phyloP scores from a whole-genome alignment of 2,113 vertebrate species.

The Eidolon helvum region DNA sequence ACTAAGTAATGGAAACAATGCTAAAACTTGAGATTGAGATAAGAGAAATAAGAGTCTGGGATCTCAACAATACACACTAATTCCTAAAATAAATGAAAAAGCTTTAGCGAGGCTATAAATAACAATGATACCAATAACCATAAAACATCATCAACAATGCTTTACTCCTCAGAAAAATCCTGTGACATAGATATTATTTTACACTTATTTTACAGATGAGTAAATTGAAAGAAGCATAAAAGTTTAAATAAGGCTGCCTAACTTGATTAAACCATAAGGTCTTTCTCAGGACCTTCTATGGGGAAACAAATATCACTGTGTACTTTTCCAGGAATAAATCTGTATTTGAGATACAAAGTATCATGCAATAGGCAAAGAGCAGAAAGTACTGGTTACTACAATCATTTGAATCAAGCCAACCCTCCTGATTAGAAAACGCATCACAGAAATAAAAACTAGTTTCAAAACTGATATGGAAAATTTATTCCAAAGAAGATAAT shows the following conservation, averaged over 20 bases:
- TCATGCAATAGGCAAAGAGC: background rate
- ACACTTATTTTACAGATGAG: background rate
- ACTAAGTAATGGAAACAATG: background rate
- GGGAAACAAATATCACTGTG: background rate
- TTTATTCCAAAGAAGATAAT: background rate
- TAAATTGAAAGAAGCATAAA: background rate
- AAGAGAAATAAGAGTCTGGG: background rate
- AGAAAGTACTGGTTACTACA: background rate
- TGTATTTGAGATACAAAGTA: background rate
- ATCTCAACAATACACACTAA: background rate
- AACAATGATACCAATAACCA: background rate
- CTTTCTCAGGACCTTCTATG: background rate
- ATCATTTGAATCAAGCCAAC: slow-evolving; percentile 7
- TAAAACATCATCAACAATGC: background rate
- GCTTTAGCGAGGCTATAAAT: background rate
- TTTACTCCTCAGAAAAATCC: slow-evolving; percentile 6
- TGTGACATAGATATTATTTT: background rate
- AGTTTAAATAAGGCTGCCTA: background rate
- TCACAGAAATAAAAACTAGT: background rate
- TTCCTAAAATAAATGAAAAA: slow-evolving; percentile 40
- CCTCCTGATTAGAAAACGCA: background rate
- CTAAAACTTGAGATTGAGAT: background rate
- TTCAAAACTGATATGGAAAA: slow-evolving; percentile 36
- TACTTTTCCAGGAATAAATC: slow-evolving; percentile 10
- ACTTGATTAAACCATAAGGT: background rate